These are phyloP conservation scores for Eupleurogrammus muticus DNA, from an alignment of 2,797 vertebrate genomes.

Conservation along the genomic window DNA sequence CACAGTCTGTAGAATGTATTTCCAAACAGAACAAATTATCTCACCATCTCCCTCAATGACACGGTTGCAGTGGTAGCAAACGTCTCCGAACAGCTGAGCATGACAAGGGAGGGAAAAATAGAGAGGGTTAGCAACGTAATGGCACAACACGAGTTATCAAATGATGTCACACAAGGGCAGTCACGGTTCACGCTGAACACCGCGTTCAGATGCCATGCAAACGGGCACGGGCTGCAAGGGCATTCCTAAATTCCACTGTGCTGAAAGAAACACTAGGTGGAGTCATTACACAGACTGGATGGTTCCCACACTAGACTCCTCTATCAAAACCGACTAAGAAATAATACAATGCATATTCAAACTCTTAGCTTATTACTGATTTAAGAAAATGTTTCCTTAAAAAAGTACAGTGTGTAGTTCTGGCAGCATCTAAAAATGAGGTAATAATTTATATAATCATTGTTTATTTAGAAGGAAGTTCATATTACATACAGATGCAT, in stretches of 20 bases:
- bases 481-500: too few relatives aligned
- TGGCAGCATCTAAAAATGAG: background rate
- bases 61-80: constrained; percentile 97
- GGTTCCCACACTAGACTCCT: too few relatives aligned
- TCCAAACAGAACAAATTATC: constrained; percentile 43
- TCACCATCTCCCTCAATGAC: constrained; percentile 98
- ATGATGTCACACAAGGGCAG: background rate
- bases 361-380: background rate
- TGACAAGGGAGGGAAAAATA: constrained; percentile 36
- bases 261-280: constrained; percentile 35
- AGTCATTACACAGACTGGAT: constrained; percentile 3
- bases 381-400: background rate
- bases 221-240: constrained; percentile 15
- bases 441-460: too few relatives aligned
- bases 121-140: constrained; percentile 27
- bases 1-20: background rate
- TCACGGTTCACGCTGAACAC: constrained; percentile 14
- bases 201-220: constrained; percentile 38
- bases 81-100: constrained; percentile 94
- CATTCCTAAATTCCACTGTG: background rate
- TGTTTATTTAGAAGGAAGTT: too few relatives aligned
- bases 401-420: background rate
- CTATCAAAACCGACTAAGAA: background rate
- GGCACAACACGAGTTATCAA: background rate
- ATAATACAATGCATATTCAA: background rate